A percentile compares a stretch with the other conserved stretches of the same genome.
Conservation (phyloP, 2,113 vertebrate species). For the Coracopsis vasa region DNA sequence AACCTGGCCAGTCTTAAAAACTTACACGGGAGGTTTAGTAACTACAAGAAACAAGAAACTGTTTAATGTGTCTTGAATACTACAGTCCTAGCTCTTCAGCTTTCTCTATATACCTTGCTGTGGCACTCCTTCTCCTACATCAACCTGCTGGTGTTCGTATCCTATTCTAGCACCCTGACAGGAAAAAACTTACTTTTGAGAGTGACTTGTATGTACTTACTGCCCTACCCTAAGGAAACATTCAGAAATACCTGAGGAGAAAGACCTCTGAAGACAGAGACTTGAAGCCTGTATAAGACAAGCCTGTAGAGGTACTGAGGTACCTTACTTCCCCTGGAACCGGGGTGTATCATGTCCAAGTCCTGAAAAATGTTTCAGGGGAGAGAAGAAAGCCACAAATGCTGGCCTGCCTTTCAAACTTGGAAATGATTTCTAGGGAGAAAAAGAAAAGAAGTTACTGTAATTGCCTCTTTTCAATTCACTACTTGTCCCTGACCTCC, state of each 20-base stretch:
- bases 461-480: not conserved
- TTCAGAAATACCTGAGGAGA: not conserved
- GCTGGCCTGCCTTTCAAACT: not conserved
- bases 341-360: not conserved
- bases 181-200: not conserved
- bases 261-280: not conserved
- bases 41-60: not conserved
- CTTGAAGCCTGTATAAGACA: not conserved
- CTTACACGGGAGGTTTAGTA: not conserved
- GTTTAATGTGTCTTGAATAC: not conserved
- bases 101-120: not conserved
- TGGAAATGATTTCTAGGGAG: not conserved
- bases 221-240: not conserved
- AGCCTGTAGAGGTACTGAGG: not conserved
- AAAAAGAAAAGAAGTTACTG: not conserved
- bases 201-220: not conserved
- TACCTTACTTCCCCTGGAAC: not conserved
- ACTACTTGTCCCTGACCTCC: not conserved
- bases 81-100: not conserved
- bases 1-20: not conserved
- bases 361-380: not conserved
- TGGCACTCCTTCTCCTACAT: not conserved
- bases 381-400: not conserved
- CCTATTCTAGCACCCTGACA: not conserved
- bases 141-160: not conserved